Conservation (phyloP, 2,113 vertebrate species). For the Melanerpes formicivorus region DNA sequence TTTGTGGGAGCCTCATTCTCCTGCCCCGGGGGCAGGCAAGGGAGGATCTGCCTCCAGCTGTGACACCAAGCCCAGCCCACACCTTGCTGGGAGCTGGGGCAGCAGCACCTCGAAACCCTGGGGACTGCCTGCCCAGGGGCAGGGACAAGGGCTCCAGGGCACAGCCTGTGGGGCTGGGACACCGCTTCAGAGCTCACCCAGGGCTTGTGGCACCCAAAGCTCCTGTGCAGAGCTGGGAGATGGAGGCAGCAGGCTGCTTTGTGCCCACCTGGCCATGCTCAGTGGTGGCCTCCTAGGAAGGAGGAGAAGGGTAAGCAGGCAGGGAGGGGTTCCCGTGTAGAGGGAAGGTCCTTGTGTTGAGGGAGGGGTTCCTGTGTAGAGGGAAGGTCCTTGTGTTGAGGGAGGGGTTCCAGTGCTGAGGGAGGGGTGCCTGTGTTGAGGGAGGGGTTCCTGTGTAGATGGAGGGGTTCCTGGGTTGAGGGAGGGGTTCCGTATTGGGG, state of each 20-base stretch:
- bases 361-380: no score
- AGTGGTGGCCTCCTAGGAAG: neutral
- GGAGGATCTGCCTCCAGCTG: no score
- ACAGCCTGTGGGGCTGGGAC: neutral
- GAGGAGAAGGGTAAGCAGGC: neutral
- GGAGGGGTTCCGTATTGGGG: no score
- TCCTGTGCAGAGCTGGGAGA: neutral
- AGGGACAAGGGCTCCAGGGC: accelerated
- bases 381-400: no score
- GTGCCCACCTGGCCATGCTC: neutral
- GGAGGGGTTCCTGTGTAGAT: no score
- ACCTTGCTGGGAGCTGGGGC: neutral
- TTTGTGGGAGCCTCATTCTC: no score
- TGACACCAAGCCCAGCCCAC: neutral
- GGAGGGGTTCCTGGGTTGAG: no score
- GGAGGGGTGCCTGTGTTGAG: no score
- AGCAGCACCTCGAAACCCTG: neutral
- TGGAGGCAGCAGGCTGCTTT: neutral
- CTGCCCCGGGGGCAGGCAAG: no score
- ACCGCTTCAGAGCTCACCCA: neutral
- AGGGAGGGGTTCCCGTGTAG: neutral
- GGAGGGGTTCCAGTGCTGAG: no score
- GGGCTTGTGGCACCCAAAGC: neutral
- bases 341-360: neutral
- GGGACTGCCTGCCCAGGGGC: neutral